Base-by-base conservation (phyloP, 2,797 vertebrate species). In the Amblyraja radiata region DNA sequence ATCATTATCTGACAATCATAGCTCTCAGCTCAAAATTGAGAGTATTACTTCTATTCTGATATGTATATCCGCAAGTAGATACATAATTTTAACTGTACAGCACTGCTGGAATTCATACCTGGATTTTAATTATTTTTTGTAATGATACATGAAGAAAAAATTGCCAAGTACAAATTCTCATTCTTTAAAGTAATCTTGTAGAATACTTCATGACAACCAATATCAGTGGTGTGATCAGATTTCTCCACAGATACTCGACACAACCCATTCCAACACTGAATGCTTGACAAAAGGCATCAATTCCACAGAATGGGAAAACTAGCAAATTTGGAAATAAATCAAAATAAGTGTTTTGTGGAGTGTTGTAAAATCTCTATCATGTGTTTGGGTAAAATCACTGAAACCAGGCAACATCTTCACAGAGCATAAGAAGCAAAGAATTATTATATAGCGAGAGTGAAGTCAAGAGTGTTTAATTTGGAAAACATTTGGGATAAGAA, bases 1-100 rank as follows among this genome's bases (percentile, higher is more conserved):
- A 63, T 86, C 58, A 86, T 86, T 86, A 86, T 63, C 83, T 86
- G 58, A 86, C 58, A 63, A 86, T 86, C 83, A 86, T 63, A 28
- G 83, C 28, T n/a, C 28, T 63, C 28, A 25, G 58, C 81, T 84
- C 25, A 84, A 83, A n/a, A 5, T 84, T 84, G 81, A 63, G 71
- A 84, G 25, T 61, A 61, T 61, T 84, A n/a, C 54, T 86, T n/a
- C 54, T 25, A 28, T 86, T 86, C 14, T 84, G 14, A 61, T 7
- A 63, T 86, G 13, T 61, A 11, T 86, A 63, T n/a, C 11, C 58
- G 18, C 58, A 63, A 86, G 1, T 36, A 86, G 61, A 63, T n/a
- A 86, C 25, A 14, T 13, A 13, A 54, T 28, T 46, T 61, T 61
- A 32, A 84, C 54, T 54, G 23, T 84, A 84, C 25, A 61, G 54